Evolutionary conservation across 35 echinoderm and acorn worm species (phyloP), one percentile per base, ranked within the genome.

Genomic region (Amphiura filiformis): DNA sequence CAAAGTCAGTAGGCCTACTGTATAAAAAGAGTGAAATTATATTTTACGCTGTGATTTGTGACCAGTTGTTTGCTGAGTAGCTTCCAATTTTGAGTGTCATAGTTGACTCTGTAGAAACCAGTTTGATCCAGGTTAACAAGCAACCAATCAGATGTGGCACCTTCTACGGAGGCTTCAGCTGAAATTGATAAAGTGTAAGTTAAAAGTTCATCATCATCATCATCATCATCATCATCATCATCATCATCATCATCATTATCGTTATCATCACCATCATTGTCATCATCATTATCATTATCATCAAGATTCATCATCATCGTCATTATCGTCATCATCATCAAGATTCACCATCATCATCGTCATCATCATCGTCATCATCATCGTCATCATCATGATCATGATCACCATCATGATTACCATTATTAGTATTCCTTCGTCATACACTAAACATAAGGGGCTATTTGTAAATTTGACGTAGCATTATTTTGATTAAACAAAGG

Each of bases 51-150:
- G n/a, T n/a, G n/a, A n/a, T n/a, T n/a, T n/a, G n/a, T 47, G 41
- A 47, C 41, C 4, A 47, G 41, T 47, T 47, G 41, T 47, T 15
- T 78, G 26, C 77, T 84, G 7, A 94, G 65, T 31, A 89, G 39
- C 39, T 92, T 32, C 92, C 96, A 98, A 38, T 98, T 98, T 0
- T 39, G 13, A 1, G 28, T 57, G 84, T 98, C 96, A 81, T 97
- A 98, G 78, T 98, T 98, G 11, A 98, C 96, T n/a, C 96, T 61
- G 76, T 98, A 94, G 57, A 87, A 94, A n/a, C 93, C 93, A 81
- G 88, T 86, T 31, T 91, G 85, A 61, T 88, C 82, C 1, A 94
- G 79, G 57, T 98, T 98, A 9, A 92, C 89, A 30, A 98, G 57
- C 12, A 94, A 32, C 96, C 96, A 98, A 36, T 92, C 92, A 44